Base-by-base conservation (phyloP, 1,140 invertebrate species). In the Lepidurus packardi region DNA sequence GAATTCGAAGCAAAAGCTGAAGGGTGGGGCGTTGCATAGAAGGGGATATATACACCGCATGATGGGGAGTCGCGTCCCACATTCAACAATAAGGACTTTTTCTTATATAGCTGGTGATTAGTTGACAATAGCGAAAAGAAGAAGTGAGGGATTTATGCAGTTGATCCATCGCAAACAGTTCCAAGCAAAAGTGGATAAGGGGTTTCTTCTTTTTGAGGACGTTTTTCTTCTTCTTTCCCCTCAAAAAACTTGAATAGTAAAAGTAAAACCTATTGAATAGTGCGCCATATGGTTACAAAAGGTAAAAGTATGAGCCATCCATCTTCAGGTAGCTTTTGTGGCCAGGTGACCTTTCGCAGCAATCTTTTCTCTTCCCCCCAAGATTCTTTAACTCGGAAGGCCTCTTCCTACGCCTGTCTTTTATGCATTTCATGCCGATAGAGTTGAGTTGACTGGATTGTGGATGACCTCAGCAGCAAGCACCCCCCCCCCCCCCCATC, bases 141-240 rank as follows among this genome's bases (percentile, higher is more conserved):
- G 7, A 65, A 21, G 16, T 7, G 53, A 65, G 53, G 53, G 53
- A 65, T 16, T 21, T 65, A 65, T 65, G 21, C 16, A 65, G 53
- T 65, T 65, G 53, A 65, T 65, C 53, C 53, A 65, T 7, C n/a
- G 53, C 53, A 65, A 65, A 65, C 53, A 65, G 53, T 65, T 65
- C n/a, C 16, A 65, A 65, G 16, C 21, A 65, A 65, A 65, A 13
- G 53, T 65, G 8, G 53, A 65, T 65, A 65, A 13, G 21, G 53
- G 53, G 13, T 7, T 16, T 13, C 7, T 65, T 65, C 8, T 16
- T 13, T 13, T 65, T 65, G 16, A n/a, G 53, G 53, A 65, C n/a
- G 53, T 65, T 65, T 65, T 16, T 65, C 53, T 21, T 65, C 53
- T 21, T 7, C 9, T 65, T 13, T 65, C 53, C 53, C 13, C 53